Evolutionary conservation across 2,113 vertebrate species (phyloP).

Genomic region (Oreocharis arfaki): DNA sequence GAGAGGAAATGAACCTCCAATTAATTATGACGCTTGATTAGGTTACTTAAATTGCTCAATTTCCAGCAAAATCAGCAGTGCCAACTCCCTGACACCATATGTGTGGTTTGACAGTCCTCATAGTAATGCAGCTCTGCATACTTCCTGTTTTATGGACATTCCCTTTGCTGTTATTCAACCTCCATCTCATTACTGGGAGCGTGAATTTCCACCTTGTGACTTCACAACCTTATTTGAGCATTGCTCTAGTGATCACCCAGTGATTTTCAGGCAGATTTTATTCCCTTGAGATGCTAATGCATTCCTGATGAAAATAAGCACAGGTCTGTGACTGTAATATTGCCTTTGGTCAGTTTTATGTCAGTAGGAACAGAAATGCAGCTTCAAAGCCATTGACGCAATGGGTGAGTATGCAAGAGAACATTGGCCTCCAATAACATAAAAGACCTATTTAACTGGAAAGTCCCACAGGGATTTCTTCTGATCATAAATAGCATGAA

Average conservation of each 20-base stretch:
- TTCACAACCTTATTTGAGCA: neutral
- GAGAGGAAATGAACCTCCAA: constrained; percentile 72
- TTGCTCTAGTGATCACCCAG: neutral
- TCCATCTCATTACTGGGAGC: neutral
- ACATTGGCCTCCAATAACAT: neutral
- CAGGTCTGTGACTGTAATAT: neutral
- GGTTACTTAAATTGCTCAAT: constrained; percentile 62
- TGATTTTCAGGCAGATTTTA: neutral
- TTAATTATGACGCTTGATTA: constrained; percentile 73
- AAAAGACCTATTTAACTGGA: neutral
- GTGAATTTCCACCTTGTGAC: neutral
- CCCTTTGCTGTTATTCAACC: neutral
- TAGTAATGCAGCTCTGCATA: neutral
- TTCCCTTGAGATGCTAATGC: neutral
- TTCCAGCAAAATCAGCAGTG: constrained; percentile 58
- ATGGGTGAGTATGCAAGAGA: neutral
- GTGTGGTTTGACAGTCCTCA: constrained; percentile 4
- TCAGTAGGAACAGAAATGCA: neutral
- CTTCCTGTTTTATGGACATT: neutral
- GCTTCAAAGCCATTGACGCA: neutral
- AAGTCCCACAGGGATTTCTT: neutral
- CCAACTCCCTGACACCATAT: neutral
- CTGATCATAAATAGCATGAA: constrained; percentile 1
- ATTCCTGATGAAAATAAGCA: neutral
- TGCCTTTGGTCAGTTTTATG: neutral